phyloP scores from a whole-genome alignment of 2,888 invertebrate species.

The Nezara viridula region DNA sequence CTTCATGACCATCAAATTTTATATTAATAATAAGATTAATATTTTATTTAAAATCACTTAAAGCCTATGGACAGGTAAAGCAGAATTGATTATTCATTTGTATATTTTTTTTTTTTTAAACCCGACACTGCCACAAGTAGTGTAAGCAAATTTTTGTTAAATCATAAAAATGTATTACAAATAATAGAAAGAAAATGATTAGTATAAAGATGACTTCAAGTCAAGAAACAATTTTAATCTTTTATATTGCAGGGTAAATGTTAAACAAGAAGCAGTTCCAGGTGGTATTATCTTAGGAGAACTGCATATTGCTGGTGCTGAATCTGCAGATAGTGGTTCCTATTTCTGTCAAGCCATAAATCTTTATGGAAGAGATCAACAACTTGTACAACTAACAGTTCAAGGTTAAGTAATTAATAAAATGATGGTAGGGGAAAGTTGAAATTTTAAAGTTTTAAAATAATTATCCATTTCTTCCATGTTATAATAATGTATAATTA shows the following conservation, averaged over 20 bases:
- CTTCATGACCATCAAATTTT: no score
- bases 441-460: not conserved
- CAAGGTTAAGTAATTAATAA: slow-evolving; percentile 71
- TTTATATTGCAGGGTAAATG: slow-evolving; percentile 63
- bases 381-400: slow-evolving; percentile 79
- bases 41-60: no score
- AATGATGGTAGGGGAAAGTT: not conserved
- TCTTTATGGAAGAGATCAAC: slow-evolving; percentile 80
- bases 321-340: slow-evolving; percentile 80
- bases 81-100: no score
- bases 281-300: slow-evolving; percentile 78
- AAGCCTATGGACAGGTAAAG: no score
- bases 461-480: not conserved
- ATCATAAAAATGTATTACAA: no score
- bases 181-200: no score
- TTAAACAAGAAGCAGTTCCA: slow-evolving; percentile 67
- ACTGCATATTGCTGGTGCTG: slow-evolving; percentile 78
- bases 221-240: not conserved
- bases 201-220: not conserved
- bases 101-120: no score
- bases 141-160: no score
- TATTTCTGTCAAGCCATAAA: slow-evolving; percentile 86
- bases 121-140: no score
- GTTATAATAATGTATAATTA: not conserved
- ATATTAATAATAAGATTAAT: no score